These are phyloP conservation scores for Cichlasoma orientale DNA, from an alignment of 2,797 vertebrate species.

Conservation along the genomic window DNA sequence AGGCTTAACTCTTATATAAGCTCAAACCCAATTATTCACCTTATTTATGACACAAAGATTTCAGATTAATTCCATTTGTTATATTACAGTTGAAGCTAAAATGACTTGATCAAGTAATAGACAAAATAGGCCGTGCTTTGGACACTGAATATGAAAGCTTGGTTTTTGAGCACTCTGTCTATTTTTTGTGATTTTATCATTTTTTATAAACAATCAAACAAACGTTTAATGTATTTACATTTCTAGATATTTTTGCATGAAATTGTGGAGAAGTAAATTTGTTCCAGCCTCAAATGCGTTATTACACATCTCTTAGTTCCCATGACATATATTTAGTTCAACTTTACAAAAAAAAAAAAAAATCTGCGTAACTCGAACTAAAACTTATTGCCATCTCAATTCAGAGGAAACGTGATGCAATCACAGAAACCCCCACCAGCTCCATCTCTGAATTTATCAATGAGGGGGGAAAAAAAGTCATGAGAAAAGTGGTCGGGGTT, in stretches of 20 bases:
- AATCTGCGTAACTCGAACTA: not conserved
- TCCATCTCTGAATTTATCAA: conserved; percentile 64
- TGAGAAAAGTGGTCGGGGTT: conserved; percentile 32
- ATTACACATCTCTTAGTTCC: not conserved
- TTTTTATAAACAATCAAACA: not conserved
- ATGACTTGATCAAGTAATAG: not conserved
- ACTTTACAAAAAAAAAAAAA: not conserved
- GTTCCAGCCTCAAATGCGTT: not conserved
- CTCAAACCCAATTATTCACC: not conserved
- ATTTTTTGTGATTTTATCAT: not conserved
- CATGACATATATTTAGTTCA: not conserved
- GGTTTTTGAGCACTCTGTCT: not conserved
- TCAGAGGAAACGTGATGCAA: conserved; percentile 69
- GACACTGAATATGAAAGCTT: not conserved
- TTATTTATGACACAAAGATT: not conserved
- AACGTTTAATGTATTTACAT: not conserved
- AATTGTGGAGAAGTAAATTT: not conserved
- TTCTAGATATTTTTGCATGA: not conserved
- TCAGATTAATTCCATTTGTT: not conserved
- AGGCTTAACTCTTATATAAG: not conserved
- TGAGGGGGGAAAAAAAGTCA: conserved; percentile 32
- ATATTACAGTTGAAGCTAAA: not conserved
- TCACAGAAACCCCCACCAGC: conserved; percentile 64
- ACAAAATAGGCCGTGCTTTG: not conserved
- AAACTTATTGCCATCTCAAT: not conserved